Base-by-base conservation (phyloP, 2,113 vertebrate genomes). In the Labeo rohita region DNA sequence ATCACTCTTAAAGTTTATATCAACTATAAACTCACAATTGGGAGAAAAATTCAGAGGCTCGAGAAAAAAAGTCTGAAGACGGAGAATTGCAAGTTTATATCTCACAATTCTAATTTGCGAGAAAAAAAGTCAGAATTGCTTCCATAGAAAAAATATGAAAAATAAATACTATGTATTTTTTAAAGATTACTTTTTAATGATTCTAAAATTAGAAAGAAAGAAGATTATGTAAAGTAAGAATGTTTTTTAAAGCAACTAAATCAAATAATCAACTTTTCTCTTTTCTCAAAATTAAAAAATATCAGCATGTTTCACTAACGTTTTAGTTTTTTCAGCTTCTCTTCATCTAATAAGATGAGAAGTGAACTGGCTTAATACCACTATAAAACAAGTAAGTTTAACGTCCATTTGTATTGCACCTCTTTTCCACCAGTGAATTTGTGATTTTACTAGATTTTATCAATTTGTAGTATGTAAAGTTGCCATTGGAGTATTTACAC, bases 401-500 rank as follows among this genome's bases (percentile, higher is more conserved):
- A 63, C 23, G 56, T 54, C 15, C 12, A 5, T 52, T 54, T 54
- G 18, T 59, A n/a, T n/a, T 59, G 18, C 21, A 59, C 2, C 56
- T 59, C 21, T 59, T 59, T 59, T 59, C n/a, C 56, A 59, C 56
- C 23, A 66, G 23, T 70, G 6, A 8, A 36, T 74, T 49, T 47
- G 43, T 47, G 5, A 47, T 47, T 47, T 74, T 74, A 74, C 10
- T 12, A 12, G 21, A 45, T 47, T 47, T 47, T n/a, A 73, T 74
- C 1, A 12, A 47, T 74, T 23, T 23, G 11, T 72, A 45, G 68
- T 43, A n/a, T 45, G 39, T 45, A 45, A 72, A 72, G 45, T 72
- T 45, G 39, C 36, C 39, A 21, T 49, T 74, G 72, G 45, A 59
- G 70, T 61, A 80, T 87, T 63, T 77, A 52, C 63, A 70, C 61